These are phyloP conservation scores for Actinernus sp. DNA, from an alignment of 92 coral and sea anemone genomes.

Conservation along the genomic window DNA sequence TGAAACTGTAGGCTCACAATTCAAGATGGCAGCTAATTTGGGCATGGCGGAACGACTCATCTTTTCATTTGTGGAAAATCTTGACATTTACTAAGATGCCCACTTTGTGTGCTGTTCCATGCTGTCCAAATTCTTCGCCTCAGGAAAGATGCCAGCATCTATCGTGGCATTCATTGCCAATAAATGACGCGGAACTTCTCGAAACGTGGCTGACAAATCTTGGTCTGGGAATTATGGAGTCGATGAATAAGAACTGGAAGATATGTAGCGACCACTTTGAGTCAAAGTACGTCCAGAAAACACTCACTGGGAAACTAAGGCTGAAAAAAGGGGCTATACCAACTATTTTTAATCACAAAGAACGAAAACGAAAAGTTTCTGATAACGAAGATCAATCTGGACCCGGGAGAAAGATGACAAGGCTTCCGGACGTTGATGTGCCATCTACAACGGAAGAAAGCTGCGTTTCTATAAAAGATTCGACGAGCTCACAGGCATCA, in stretches of 20 bases:
- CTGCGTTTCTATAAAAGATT: too few species aligned
- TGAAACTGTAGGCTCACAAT: too few species aligned
- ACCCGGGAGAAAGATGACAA: too few species aligned
- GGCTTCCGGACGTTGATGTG: too few species aligned
- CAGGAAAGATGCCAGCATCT: slow-evolving; percentile 8
- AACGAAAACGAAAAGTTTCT: too few species aligned
- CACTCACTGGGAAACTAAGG: slow-evolving; percentile 16
- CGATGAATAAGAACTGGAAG: slow-evolving; percentile 28
- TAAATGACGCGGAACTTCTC: slow-evolving; percentile 8
- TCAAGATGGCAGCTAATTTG: too few species aligned
- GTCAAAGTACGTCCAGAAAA: slow-evolving; percentile 10
- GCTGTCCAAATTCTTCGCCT: slow-evolving; percentile 13
- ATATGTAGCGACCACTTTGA: slow-evolving; percentile 34
- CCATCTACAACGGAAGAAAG: too few species aligned
- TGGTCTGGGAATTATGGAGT: not conserved
- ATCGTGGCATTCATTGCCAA: slow-evolving; percentile 37
- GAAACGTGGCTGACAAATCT: slow-evolving; percentile 8
- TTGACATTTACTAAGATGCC: slow-evolving; percentile 8
- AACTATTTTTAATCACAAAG: slow-evolving; percentile 14
- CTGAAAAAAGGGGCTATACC: slow-evolving; percentile 33
- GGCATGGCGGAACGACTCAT: too few species aligned
- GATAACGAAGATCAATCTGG: too few species aligned
- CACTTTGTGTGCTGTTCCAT: slow-evolving; percentile 21
- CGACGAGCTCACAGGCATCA: too few species aligned
- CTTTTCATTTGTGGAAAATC: too few species aligned